Percentiles rank a stretch among this genome's conserved stretches.
Conservation (phyloP, 2,888 invertebrate genomes). For the Bimastos eiseni region DNA sequence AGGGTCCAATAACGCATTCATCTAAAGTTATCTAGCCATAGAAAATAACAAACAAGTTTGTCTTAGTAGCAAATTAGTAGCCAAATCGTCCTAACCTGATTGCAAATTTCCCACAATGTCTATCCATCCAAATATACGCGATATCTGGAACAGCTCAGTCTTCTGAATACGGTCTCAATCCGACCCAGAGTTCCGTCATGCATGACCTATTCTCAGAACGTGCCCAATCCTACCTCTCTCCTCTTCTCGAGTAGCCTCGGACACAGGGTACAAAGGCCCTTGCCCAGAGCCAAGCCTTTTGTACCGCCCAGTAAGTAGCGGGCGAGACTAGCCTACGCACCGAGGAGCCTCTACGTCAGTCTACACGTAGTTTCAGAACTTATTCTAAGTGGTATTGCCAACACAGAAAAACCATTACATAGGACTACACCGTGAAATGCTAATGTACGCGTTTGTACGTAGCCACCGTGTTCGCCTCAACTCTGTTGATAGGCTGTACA, state of each 20-base stretch:
- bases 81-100: background rate
- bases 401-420: background rate
- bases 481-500: too few species aligned
- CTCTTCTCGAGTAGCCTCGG: background rate
- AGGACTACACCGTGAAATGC: background rate
- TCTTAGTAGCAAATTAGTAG: background rate
- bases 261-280: background rate
- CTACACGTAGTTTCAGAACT: too few species aligned
- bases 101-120: background rate
- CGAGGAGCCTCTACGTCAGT: background rate
- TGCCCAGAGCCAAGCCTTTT: background rate
- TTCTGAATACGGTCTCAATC: background rate
- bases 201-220: background rate
- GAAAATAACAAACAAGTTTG: background rate
- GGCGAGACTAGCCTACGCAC: background rate
- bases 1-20: background rate
- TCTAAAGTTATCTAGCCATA: background rate
- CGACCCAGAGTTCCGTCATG: background rate
- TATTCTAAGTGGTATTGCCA: background rate
- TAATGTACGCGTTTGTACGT: background rate
- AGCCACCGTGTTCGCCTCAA: too few species aligned
- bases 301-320: background rate
- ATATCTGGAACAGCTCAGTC: background rate
- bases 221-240: background rate
- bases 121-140: background rate